Conservation (phyloP, 1,140 invertebrate species). For the Platyscapa corneri region DNA sequence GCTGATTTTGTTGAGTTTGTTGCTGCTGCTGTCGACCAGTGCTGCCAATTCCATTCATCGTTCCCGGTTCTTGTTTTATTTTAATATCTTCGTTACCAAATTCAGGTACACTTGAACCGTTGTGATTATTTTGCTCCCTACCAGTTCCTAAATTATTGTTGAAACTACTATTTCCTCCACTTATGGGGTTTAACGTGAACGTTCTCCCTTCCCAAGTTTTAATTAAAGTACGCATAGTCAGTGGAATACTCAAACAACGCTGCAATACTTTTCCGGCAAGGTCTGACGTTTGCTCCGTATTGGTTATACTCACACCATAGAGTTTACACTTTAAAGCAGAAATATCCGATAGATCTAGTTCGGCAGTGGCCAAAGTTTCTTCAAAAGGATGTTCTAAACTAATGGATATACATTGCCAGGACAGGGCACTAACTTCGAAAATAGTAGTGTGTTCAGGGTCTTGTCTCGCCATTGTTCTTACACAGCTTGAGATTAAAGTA, state of each 20-base stretch:
- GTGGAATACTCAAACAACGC: conserved; percentile 91
- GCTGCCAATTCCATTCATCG: conserved; percentile 67
- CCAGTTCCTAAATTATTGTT: conserved; percentile 65
- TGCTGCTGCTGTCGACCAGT: conserved; percentile 66
- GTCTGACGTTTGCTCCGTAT: conserved; percentile 81
- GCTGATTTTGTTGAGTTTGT: conserved; percentile 64
- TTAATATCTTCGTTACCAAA: conserved; percentile 75
- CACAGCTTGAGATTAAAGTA: conserved; percentile 89
- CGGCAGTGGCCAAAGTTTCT: conserved; percentile 93
- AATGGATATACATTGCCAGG: conserved; percentile 90
- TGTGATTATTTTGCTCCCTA: conserved; percentile 67
- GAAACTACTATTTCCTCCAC: conserved; percentile 71
- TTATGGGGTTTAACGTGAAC: conserved; percentile 62
- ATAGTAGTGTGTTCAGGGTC: conserved; percentile 88
- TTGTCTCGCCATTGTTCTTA: conserved; percentile 79
- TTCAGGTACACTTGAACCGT: conserved; percentile 70
- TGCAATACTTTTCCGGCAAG: conserved; percentile 90
- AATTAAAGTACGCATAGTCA: conserved; percentile 81
- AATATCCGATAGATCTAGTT: conserved; percentile 89
- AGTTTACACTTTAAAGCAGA: conserved; percentile 81
- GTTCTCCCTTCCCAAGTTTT: conserved; percentile 75
- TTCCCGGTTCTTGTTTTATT: conserved; percentile 75
- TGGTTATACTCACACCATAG: conserved; percentile 76
- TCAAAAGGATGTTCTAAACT: conserved; percentile 94
- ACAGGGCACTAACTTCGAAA: conserved; percentile 93